Conservation (phyloP, 2,888 invertebrate genomes). For the Nemotelus nigrinus region DNA sequence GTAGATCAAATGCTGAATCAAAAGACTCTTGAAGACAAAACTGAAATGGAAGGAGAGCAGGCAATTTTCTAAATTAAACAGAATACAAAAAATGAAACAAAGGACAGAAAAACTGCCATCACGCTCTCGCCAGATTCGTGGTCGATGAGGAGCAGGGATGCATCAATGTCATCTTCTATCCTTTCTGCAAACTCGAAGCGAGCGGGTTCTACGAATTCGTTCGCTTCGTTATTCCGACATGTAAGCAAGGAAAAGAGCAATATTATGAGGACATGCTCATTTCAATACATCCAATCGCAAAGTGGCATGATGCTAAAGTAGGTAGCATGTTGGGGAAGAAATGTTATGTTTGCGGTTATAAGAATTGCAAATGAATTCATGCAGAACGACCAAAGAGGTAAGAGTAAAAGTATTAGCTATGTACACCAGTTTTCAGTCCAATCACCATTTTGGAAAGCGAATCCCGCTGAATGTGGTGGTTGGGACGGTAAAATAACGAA, state of each 20-base stretch:
- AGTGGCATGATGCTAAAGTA: slow-evolving; percentile 18
- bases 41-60: background rate
- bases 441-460: no score
- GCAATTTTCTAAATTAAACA: slow-evolving; percentile 39
- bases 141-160: background rate
- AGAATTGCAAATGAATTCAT: slow-evolving; percentile 43
- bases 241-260: slow-evolving; percentile 2
- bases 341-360: slow-evolving; percentile 44
- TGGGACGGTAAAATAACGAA: no score
- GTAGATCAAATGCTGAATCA: slow-evolving; percentile 3
- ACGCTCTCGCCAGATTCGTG: slow-evolving; percentile 1
- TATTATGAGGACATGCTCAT: slow-evolving; percentile 11
- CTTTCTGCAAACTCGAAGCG: background rate
- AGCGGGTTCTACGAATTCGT: slow-evolving; percentile 11
- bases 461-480: no score
- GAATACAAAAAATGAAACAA: slow-evolving; percentile 42
- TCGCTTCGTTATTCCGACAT: background rate
- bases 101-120: slow-evolving; percentile 37
- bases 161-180: slow-evolving; percentile 11
- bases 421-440: no score
- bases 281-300: background rate
- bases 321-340: slow-evolving; percentile 6
- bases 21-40: background rate
- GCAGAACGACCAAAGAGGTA: background rate
- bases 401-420: background rate